Percentiles rank a stretch among this genome's conserved stretches.
Conservation (phyloP, 1,140 invertebrate species). For the Cherax quadricarinatus region DNA sequence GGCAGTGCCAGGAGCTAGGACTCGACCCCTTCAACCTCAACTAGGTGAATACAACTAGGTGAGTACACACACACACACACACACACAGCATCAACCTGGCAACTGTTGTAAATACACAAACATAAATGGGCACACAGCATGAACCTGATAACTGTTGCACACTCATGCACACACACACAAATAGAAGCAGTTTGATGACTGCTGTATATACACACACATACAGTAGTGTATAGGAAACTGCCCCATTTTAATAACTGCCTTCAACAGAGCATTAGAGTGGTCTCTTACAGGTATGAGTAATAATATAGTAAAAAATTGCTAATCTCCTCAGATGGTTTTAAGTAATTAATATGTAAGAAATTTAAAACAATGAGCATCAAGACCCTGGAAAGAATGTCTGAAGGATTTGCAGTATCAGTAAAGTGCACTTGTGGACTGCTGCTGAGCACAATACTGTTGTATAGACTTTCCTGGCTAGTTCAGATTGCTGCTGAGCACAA, state of each 20-base stretch:
- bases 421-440: conserved; percentile 4
- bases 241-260: conserved; percentile 18
- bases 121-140: too few relatives aligned
- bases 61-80: too few relatives aligned
- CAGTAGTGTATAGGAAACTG: conserved; percentile 20
- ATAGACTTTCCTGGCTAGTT: not conserved
- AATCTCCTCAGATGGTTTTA: conserved; percentile 17
- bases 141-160: too few relatives aligned
- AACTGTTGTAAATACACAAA: too few relatives aligned
- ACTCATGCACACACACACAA: not conserved
- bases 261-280: conserved; percentile 28
- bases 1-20: too few relatives aligned
- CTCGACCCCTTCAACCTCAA: too few relatives aligned
- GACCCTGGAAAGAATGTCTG: conserved; percentile 31
- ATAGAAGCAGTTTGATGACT: not conserved
- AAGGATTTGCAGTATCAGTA: not conserved
- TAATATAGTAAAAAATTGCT: conserved; percentile 19
- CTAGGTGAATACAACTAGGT: too few relatives aligned
- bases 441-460: conserved; percentile 15
- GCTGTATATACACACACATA: not conserved
- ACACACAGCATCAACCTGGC: too few relatives aligned
- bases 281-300: conserved; percentile 8
- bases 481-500: not conserved
- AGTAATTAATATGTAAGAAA: conserved; percentile 24
- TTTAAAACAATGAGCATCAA: conserved; percentile 41